Conservation (phyloP, 2,797 vertebrate genomes). For the Bucorvus abyssinicus region DNA sequence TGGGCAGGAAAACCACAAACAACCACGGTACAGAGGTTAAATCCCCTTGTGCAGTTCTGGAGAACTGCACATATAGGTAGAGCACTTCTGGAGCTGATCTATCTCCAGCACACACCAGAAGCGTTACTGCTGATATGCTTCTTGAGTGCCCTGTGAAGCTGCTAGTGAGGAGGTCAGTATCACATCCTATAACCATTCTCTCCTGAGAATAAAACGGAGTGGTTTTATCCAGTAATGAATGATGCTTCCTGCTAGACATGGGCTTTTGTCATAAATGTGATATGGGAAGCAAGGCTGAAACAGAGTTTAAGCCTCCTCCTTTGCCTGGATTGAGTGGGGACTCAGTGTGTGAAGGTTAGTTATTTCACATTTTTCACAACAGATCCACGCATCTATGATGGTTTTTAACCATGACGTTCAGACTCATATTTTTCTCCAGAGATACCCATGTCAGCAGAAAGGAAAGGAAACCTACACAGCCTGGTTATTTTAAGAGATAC, state of each 20-base stretch:
- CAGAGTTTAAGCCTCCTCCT: not conserved
- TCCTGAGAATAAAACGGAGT: not conserved
- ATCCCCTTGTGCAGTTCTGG: not conserved
- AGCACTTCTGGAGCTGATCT: not conserved
- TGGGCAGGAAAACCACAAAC: not conserved
- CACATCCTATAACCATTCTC: not conserved
- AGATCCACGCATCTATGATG: not conserved
- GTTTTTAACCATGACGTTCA: not conserved
- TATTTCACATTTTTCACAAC: not conserved
- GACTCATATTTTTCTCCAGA: not conserved
- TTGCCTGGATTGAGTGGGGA: not conserved
- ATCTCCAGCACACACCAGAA: not conserved
- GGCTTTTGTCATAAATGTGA: not conserved
- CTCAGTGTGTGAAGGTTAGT: not conserved
- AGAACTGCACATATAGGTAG: not conserved
- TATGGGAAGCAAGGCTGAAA: not conserved
- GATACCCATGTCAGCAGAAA: not conserved
- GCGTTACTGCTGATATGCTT: not conserved
- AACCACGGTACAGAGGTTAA: rapidly evolving
- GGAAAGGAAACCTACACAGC: not conserved
- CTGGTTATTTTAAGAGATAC: not conserved
- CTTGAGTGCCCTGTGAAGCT: not conserved
- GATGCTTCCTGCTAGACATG: not conserved
- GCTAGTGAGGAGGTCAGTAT: not conserved
- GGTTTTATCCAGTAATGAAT: not conserved